Base-by-base conservation (phyloP, 2,888 invertebrate species). In the Metacarcinus magister region DNA sequence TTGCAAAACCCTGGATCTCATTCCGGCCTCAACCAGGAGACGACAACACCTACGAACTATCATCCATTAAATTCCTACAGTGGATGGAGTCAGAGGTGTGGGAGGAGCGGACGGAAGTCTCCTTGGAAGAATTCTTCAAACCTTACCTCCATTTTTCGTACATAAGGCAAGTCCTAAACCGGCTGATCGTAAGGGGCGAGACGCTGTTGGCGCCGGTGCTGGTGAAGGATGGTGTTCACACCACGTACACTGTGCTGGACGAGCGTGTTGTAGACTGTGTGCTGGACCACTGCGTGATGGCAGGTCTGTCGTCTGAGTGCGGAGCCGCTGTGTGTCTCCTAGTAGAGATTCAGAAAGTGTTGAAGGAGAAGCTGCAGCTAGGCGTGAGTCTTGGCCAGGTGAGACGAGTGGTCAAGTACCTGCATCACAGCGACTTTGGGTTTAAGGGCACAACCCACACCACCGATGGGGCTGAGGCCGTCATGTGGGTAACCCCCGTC, bases 201-300 rank as follows among this genome's bases (percentile, higher is more conserved):
- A 87, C 87, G 39, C 87, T 39, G 13, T 39, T 87, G 87, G 87
- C 39, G 39, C 87, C 87, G 16, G 16, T 87, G 87, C 32, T 87
- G 16, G 19, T 10, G 87, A 10, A 16, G 87, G 39, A 19, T 32
- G 39, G 19, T 16, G 0, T 16, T 1, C 39, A 10, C 16, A 39
- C 39, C 39, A 39, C 87, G 39, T 87, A 87, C 87, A 87, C 87
- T 13, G 87, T 87, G 87, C 28, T 87, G 87, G 87, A 87, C 87
- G 87, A 87, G 87, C 87, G 87, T 32, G 87, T 39, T 32, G 87
- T 87, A 16, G 87, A 87, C 87, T 87, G 87, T 87, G 87, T 87
- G 87, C 39, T 87, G 39, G 87, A 87, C 87, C 39, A 87, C 39
- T 87, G 87, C 39, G 87, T 87, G 16, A 87, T 87, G 87, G 87